phyloP scores from a whole-genome alignment of 2,888 invertebrate species.

The Leptothorax acervorum region DNA sequence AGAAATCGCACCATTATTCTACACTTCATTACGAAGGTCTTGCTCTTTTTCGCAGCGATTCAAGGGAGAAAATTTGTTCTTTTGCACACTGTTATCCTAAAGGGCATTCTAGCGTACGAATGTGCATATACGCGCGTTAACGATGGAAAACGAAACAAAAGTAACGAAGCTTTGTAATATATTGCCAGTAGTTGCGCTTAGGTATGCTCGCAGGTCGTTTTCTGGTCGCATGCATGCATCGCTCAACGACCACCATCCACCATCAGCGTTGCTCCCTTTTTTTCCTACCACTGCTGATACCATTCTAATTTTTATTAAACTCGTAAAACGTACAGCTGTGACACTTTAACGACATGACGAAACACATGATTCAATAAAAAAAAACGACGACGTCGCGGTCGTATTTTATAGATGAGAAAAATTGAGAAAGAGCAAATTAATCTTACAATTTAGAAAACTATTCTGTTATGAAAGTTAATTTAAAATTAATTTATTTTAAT shows the following conservation, averaged over 20 bases:
- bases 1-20: slow-evolving; percentile 24
- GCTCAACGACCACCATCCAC: slow-evolving; percentile 37
- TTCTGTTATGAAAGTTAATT: not conserved
- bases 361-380: slow-evolving; percentile 59
- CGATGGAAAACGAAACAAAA: slow-evolving; percentile 78
- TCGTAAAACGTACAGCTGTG: slow-evolving; percentile 75
- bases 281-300: slow-evolving; percentile 37
- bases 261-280: slow-evolving; percentile 37
- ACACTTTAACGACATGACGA: slow-evolving; percentile 76
- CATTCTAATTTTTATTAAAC: slow-evolving; percentile 79
- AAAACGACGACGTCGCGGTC: slow-evolving; percentile 35
- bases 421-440: not conserved
- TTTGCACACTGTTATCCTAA: slow-evolving; percentile 38
- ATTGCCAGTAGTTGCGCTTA: slow-evolving; percentile 74
- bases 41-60: slow-evolving; percentile 27
- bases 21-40: slow-evolving; percentile 28
- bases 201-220: slow-evolving; percentile 66
- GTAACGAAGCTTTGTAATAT: slow-evolving; percentile 79
- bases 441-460: not conserved
- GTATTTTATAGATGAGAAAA: slow-evolving; percentile 25
- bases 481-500: not conserved
- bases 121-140: slow-evolving; percentile 68
- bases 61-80: slow-evolving; percentile 35
- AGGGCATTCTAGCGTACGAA: slow-evolving; percentile 17
- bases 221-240: slow-evolving; percentile 44